A percentile compares a stretch with the other conserved stretches of the same genome.
phyloP scores from a whole-genome alignment of 2,797 vertebrate species.

The Phrynocephalus forsythii region DNA sequence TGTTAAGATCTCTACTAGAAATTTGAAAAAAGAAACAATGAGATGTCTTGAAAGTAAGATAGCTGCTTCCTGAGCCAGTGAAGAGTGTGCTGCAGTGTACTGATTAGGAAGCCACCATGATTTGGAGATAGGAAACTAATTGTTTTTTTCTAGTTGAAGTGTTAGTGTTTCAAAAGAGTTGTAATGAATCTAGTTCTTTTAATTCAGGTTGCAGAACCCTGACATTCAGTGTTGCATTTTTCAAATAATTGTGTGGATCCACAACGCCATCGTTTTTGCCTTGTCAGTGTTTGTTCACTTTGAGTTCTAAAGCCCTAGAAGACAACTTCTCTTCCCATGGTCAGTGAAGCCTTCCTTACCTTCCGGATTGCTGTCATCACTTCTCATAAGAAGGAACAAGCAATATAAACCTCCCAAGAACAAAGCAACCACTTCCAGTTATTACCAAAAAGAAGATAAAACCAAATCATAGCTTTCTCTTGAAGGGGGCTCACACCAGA shows the following conservation, averaged over 20 bases:
- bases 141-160: not conserved
- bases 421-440: not conserved
- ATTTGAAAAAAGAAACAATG: not conserved
- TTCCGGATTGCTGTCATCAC: not conserved
- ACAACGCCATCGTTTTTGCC: not conserved
- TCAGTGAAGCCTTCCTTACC: not conserved
- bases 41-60: not conserved
- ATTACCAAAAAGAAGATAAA: not conserved
- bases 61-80: not conserved
- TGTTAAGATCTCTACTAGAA: not conserved
- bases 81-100: not conserved
- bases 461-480: not conserved
- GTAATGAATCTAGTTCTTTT: not conserved
- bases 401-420: not conserved
- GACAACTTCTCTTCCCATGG: not conserved
- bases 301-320: slow-evolving; percentile 3
- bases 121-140: not conserved
- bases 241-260: not conserved
- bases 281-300: not conserved
- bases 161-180: not conserved
- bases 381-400: not conserved
- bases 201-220: not conserved
- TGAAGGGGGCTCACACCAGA: not conserved
- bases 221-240: not conserved
- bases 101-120: not conserved